These are phyloP conservation scores for Eupeodes luniger DNA, from an alignment of 2,888 invertebrate genomes.

Conservation along the genomic window DNA sequence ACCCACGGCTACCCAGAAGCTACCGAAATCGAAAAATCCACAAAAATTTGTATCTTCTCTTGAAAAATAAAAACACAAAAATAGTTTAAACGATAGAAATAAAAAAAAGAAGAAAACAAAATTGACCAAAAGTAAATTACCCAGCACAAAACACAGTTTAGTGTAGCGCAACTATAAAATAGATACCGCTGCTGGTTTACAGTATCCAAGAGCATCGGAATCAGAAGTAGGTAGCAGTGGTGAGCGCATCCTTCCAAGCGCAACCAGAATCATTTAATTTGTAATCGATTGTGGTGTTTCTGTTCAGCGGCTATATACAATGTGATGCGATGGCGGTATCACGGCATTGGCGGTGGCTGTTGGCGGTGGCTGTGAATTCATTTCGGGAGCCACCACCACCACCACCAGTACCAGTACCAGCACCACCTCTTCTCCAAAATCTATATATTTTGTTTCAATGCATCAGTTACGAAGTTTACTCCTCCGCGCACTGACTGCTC, in stretches of 20 bases:
- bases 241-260: conserved; percentile 70
- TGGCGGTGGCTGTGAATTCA: conserved; percentile 68
- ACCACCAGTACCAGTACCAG: conserved; percentile 34
- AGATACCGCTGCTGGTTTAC: conserved; percentile 39
- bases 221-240: neutral
- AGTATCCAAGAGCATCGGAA: conserved; percentile 12
- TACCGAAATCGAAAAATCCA: conserved; percentile 70
- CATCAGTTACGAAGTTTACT: conserved; percentile 3
- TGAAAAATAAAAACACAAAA: neutral
- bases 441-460: conserved; percentile 10
- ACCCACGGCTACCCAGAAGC: conserved; percentile 71
- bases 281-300: conserved; percentile 71
- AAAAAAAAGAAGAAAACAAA: conserved; percentile 25
- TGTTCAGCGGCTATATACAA: conserved; percentile 12
- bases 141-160: conserved; percentile 60
- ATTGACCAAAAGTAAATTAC: conserved; percentile 72
- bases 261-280: conserved; percentile 76
- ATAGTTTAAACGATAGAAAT: neutral
- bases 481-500: neutral
- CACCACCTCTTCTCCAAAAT: conserved; percentile 33
- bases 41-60: conserved; percentile 68
- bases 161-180: conserved; percentile 57
- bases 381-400: conserved; percentile 72
- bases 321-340: conserved; percentile 2
- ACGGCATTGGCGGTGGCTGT: conserved; percentile 44